Evolutionary conservation across 1,140 invertebrate genomes (phyloP), one percentile per base, ranked within the genome.

Genomic region (Pristionchus pacificus): DNA sequence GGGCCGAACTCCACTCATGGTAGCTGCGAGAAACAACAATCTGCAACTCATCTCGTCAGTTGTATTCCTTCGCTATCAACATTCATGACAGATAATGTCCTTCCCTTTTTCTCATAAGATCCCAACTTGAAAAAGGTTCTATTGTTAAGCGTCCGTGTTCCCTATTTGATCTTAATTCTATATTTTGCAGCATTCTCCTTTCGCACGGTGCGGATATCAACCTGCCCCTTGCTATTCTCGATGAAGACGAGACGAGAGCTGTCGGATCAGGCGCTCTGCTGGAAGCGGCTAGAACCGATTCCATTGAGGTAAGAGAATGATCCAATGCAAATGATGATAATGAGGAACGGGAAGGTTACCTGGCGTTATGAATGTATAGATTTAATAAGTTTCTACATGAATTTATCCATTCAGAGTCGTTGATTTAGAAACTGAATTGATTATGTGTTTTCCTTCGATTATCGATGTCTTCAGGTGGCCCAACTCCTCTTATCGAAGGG

Each of bases 201-300:
- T 86, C 89, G 66, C 88, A 90, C 58, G 91, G 86, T 27, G 87
- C 87, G 49, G 85, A 88, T 79, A 84, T 87, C 1, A 88, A 88
- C 78, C 75, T 80, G 28, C 75, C 78, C 3, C 61, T 81, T 1
- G 77, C 73, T 6, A 73, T 80, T 0, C 75, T 83, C 31, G 38
- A 49, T 49, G 83, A 81, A 32, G 65, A 62, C 6, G 77, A 80
- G 24, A 70, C 78, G n/a, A 64, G 60, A 29, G 31, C 61, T 68
- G 63, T 69, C 71, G 82, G 85, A 14, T 88, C 88, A 14, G 88
- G 88, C 1, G 88, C 90, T 13, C 85, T 92, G 62, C 88, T 90
- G 0, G 89, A 91, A 85, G 91, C 92, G 24, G 91, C 90, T 78
- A 87, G 88, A 30, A 89, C 90, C 60, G 83, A 88, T 60, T 87